A percentile compares a stretch with the other conserved stretches of the same genome.
Conservation (phyloP, 2,113 vertebrate genomes). For the Ceyx margarethae region DNA sequence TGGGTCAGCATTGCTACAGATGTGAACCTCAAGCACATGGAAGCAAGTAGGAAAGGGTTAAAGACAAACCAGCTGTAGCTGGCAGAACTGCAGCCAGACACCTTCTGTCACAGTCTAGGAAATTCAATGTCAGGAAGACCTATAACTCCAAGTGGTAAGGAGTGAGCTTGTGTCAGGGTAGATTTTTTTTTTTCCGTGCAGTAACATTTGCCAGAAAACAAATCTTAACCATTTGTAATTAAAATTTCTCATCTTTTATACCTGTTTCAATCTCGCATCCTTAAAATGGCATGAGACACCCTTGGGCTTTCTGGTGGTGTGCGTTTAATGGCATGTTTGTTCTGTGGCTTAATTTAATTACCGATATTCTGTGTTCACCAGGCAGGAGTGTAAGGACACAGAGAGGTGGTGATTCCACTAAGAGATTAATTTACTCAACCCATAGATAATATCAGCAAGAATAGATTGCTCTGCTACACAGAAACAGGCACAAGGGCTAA, state of each 20-base stretch:
- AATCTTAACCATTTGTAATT: not conserved
- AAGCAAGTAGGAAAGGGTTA: not conserved
- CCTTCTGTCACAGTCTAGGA: not conserved
- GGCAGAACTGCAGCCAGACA: not conserved
- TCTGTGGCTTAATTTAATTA: not conserved
- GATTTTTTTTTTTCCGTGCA: not conserved
- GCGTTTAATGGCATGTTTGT: not conserved
- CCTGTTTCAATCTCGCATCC: not conserved
- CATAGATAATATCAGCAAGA: not conserved
- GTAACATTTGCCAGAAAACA: not conserved
- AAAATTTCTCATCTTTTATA: not conserved
- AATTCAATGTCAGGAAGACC: not conserved
- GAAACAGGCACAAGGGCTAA: fast-evolving
- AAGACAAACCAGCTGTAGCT: not conserved
- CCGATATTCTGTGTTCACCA: not conserved
- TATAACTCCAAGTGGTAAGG: not conserved
- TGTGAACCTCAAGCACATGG: fast-evolving
- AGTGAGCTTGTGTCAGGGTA: not conserved
- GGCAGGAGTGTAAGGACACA: not conserved
- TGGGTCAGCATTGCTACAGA: not conserved
- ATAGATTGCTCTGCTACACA: not conserved
- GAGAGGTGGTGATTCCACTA: not conserved
- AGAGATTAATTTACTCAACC: not conserved
- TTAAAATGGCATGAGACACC: not conserved
- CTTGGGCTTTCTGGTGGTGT: not conserved